Base-by-base conservation (phyloP, 2,797 vertebrate genomes). In the Apogon hyalosoma region DNA sequence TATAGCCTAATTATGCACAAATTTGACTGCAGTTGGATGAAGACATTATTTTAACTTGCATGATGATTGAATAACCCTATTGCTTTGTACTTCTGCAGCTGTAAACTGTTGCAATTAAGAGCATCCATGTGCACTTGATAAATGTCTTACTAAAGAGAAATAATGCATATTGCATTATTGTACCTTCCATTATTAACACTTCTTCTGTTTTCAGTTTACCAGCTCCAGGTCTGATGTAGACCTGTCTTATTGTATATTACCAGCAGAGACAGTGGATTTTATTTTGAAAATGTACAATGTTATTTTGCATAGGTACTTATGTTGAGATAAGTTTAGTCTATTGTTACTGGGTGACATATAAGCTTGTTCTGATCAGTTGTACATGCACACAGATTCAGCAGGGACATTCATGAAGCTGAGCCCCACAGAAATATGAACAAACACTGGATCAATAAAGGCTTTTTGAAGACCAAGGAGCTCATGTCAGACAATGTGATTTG, bases 221-320 rank as follows among this genome's bases (percentile, higher is more conserved):
- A 74, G 57, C 53, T 60, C 31, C 7, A 4, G 52, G 51, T 84
- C 50, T 46, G 21, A 6, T 79, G 70, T 77, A 82, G 33, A 8
- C 33, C 33, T 36, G 33, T 63, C 51, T 78, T 81, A 74, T 36
- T 89, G 73, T 93, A 89, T 91, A 92, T 85, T 93, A 92, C 55
- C 36, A 61, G 73, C 47, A 84, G 64, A 84, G 63, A 84, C 71
- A 70, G 70, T 58, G 63, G 46, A 70, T 73, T 79, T 90, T 84
- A 86, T 87, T 87, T 84, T 78, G 21, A 60, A 67, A 57, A 73
- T 28, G 24, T 28, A 28, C 24, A 28, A 28, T 71, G 33, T 86
- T 77, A 83, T 79, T 87, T 85, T 81, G 73, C 82, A 70, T 49
- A 76, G 24, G 49, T 83, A 46, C 73, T 80, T 82, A 62, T 79